These are phyloP conservation scores for Hemaris fuciformis DNA, from an alignment of 2,888 invertebrate genomes.

Conservation along the genomic window DNA sequence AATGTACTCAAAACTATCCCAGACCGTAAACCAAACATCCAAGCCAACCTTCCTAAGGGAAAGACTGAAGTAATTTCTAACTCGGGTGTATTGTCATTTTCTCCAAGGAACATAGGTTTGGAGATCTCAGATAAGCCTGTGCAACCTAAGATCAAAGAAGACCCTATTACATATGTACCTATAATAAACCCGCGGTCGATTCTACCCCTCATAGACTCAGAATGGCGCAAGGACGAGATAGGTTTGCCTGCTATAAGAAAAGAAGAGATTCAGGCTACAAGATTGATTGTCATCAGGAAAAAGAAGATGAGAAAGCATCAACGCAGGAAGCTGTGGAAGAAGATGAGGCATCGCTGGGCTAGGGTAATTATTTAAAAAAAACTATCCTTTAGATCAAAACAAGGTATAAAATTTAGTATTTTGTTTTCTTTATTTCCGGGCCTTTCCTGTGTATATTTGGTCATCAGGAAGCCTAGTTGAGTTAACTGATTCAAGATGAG, in stretches of 20 bases:
- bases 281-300: conserved; percentile 88
- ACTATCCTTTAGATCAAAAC: background rate
- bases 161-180: conserved; percentile 65
- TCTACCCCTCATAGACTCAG: conserved; percentile 62
- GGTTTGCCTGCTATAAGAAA: conserved; percentile 67
- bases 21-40: conserved; percentile 46
- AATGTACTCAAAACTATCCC: conserved; percentile 54
- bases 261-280: conserved; percentile 85
- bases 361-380: conserved; percentile 65
- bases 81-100: conserved; percentile 45
- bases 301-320: conserved; percentile 95
- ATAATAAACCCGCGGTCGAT: conserved; percentile 71
- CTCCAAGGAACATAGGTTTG: conserved; percentile 58
- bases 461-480: no score
- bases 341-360: conserved; percentile 88
- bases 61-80: conserved; percentile 38
- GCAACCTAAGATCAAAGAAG: conserved; percentile 48
- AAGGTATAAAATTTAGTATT: no score
- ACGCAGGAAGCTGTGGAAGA: conserved; percentile 88
- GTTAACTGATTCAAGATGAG: no score
- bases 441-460: no score
- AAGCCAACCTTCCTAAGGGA: conserved; percentile 27
- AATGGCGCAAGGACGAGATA: conserved; percentile 69
- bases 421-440: background rate
- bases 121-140: conserved; percentile 54